Base-by-base conservation (phyloP, 2,113 vertebrate species). In the Melanerpes aurifrons region DNA sequence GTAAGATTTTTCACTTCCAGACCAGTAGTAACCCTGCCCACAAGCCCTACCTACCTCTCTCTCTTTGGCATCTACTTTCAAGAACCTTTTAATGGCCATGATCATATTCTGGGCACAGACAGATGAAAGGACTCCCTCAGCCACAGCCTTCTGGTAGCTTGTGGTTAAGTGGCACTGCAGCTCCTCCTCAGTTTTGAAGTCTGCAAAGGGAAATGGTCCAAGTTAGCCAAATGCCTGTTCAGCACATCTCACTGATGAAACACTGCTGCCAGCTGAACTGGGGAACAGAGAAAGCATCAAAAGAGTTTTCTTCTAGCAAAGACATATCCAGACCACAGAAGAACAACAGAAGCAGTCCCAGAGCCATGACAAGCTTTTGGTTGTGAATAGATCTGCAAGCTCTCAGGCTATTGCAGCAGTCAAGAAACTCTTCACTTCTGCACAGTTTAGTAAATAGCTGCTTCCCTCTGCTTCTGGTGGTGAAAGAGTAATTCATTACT, bases 181-280 rank as follows among this genome's bases (percentile, higher is more conserved):
- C 57, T 99, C 98, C 37, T 97, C 98, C 93, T 99, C 98, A 35
- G 97, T 98, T 80, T 96, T 98, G 88, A 99, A 98, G 94, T 97
- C 99, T 99, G 95, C 31, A 74, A 74, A 58, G 15, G 28, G 29
- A 96, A 87, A 62, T 3, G 9, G 6, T 40, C 12, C 40, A 31
- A 20, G 10, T 37, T 64, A 77, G 58, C 26, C 11, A 35, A 79
- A 83, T 22, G 12, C 18, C 31, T 40, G 12, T 25, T 73, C 28
- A 54, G 7, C 61, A 63, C n/a, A 53, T 2, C 22, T 69, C 31
- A 75, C 35, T 32, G 26, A 40, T 31, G 48, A 86, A 73, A 56
- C 4, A 15, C 10, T 45, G 22, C 48, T 18, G 43, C 14, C 28
- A 86, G 37, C 17, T 67, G 20, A 90, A 82, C 20, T 12, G 4